phyloP scores from a whole-genome alignment of 2,888 invertebrate species.

The Drosophila rellima region DNA sequence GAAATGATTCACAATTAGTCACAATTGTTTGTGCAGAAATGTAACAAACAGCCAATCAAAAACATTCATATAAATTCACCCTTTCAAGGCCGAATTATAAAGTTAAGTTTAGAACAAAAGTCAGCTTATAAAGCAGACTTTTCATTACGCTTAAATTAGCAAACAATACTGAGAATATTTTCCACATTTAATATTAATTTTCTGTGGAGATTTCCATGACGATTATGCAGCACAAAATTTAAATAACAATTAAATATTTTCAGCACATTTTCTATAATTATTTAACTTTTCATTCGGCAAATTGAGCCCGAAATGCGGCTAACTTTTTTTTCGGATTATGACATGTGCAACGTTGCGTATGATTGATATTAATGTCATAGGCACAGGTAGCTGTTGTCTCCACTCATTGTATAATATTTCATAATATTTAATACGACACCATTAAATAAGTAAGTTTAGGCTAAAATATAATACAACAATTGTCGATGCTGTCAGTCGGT shows the following conservation, averaged over 20 bases:
- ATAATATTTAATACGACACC: constrained; percentile 67
- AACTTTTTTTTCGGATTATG: constrained; percentile 15
- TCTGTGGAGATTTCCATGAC: constrained; percentile 14
- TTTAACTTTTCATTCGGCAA: constrained; percentile 14
- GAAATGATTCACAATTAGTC: constrained; percentile 67
- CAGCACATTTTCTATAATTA: constrained; percentile 21
- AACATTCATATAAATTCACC: constrained; percentile 4
- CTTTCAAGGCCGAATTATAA: constrained; percentile 44
- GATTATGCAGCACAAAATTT: constrained; percentile 23
- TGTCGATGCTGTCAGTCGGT: constrained; percentile 24
- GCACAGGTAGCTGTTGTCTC: constrained; percentile 13
- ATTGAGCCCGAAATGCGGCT: constrained; percentile 13
- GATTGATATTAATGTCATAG: constrained; percentile 75
- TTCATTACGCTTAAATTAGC: constrained; percentile 33
- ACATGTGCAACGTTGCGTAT: constrained; percentile 78
- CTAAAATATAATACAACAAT: constrained; percentile 43
- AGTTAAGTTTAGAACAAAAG: constrained; percentile 16
- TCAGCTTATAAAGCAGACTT: constrained; percentile 10
- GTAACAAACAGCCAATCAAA: constrained; percentile 22
- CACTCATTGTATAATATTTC: constrained; percentile 65
- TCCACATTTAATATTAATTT: constrained; percentile 8
- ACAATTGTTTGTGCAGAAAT: constrained; percentile 54
- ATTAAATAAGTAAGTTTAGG: constrained; percentile 55
- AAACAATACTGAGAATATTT: constrained; percentile 55
- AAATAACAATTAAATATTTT: constrained; percentile 43